Evolutionary conservation across 2,113 vertebrate genomes (phyloP).

Genomic region (Scytalopus superciliaris): DNA sequence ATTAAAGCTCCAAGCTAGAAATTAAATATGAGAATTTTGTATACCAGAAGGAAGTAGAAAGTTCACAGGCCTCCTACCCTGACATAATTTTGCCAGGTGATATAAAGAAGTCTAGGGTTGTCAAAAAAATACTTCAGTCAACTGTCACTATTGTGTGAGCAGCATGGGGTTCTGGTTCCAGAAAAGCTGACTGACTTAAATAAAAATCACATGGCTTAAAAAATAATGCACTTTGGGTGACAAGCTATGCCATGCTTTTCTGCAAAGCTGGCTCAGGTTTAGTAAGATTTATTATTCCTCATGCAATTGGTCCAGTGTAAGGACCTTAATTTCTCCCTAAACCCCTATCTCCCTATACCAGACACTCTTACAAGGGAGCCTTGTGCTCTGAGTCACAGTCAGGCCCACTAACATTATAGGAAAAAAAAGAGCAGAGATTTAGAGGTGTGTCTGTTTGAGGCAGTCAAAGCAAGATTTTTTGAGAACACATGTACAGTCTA

Average conservation of each 20-base stretch:
- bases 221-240: background rate
- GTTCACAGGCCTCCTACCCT: background rate
- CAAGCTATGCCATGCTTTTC: background rate
- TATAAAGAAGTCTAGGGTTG: background rate
- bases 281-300: conserved; percentile 8
- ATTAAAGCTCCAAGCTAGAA: background rate
- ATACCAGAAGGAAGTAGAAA: background rate
- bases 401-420: background rate
- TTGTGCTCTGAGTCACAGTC: background rate
- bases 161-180: background rate
- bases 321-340: conserved; percentile 4
- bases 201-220: background rate
- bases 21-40: background rate
- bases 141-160: background rate
- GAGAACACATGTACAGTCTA: background rate
- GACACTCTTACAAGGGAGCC: background rate
- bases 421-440: background rate
- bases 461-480: background rate
- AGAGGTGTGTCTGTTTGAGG: background rate
- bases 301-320: background rate
- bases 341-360: background rate
- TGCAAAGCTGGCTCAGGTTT: background rate
- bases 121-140: background rate
- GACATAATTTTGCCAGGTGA: background rate
- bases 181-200: background rate